Base-by-base conservation (phyloP, 2,888 invertebrate species). In the Agapostemon virescens region DNA sequence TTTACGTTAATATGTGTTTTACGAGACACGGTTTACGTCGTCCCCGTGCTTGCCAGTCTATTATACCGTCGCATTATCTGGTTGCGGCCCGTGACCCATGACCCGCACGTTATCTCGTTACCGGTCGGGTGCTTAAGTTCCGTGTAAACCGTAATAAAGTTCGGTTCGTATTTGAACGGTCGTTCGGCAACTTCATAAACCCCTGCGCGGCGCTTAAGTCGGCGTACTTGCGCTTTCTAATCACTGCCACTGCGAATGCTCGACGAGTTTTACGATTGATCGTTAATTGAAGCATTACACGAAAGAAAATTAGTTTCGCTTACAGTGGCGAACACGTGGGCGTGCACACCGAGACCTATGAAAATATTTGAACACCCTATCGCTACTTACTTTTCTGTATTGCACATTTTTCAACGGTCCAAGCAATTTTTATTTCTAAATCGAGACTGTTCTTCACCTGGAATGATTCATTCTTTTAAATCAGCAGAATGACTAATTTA, bases 101-200 rank as follows among this genome's bases (percentile, higher is more conserved):
- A 69, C 67, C 64, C 45, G 64, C 45, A 15, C 42, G 72, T 67
- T 79, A 82, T 79, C 61, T 75, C 70, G 58, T 78, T 80, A 79
- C 66, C n/a, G 52, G 38, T 36, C 42, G 13, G 69, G 58, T 74
- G 45, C 76, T 70, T 64, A 77, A 68, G 70, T 69, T 64, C 49
- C 77, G n/a, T 61, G 45, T 69, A 70, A 80, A 74, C 73, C 61
- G 26, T 67, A 76, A 71, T 80, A 71, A 82, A 82, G 49, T 77
- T 76, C 38, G 55, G 36, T 45, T 49, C 33, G 58, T 61, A 33
- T 11, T 68, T 13, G 70, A 69, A 23, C 49, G 26, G 23, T 26
- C 42, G 33, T 58, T 77, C 38, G 40, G 3, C n/a, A 33, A 42
- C n/a, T n/a, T 52, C 52, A 49, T 77, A 38, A 52, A 77, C 61